These are phyloP conservation scores for Colletes gigas DNA, from an alignment of 1,140 invertebrate species.

Conservation along the genomic window DNA sequence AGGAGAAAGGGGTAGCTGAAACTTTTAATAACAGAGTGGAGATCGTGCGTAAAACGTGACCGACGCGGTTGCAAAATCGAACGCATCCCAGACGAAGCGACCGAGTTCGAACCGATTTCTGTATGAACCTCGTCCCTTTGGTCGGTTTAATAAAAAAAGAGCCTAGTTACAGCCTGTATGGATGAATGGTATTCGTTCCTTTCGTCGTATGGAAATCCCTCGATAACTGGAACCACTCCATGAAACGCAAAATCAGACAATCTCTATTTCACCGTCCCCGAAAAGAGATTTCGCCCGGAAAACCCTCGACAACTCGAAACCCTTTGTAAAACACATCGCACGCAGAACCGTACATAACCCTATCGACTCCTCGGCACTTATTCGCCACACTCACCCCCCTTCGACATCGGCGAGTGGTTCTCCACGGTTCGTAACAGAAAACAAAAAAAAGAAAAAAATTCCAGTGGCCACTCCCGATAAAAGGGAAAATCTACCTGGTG, in stretches of 20 bases:
- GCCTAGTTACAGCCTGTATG: too few relatives aligned
- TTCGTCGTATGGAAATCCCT: background rate
- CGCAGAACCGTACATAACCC: background rate
- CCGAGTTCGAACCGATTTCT: constrained; percentile 2
- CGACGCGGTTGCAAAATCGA: background rate
- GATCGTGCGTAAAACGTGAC: constrained; percentile 16
- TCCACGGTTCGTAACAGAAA: background rate
- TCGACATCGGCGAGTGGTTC: background rate
- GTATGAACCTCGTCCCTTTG: too few relatives aligned
- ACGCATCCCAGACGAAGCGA: background rate
- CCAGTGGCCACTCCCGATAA: background rate
- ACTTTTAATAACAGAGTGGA: constrained; percentile 41
- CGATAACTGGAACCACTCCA: background rate
- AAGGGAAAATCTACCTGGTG: background rate
- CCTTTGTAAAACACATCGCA: constrained; percentile 10
- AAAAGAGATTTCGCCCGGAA: background rate
- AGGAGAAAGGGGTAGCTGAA: constrained; percentile 16
- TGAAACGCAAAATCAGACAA: constrained; percentile 1
- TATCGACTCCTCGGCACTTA: constrained; percentile 4
- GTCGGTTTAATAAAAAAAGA: too few relatives aligned
- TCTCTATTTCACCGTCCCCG: background rate
- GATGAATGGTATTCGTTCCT: background rate
- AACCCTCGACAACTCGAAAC: constrained; percentile 3
- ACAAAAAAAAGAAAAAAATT: background rate
- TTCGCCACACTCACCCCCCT: background rate